A percentile compares a stretch with the other conserved stretches of the same genome.
phyloP scores from a whole-genome alignment of 2,797 vertebrate species.

The Anolis apletophallus region DNA sequence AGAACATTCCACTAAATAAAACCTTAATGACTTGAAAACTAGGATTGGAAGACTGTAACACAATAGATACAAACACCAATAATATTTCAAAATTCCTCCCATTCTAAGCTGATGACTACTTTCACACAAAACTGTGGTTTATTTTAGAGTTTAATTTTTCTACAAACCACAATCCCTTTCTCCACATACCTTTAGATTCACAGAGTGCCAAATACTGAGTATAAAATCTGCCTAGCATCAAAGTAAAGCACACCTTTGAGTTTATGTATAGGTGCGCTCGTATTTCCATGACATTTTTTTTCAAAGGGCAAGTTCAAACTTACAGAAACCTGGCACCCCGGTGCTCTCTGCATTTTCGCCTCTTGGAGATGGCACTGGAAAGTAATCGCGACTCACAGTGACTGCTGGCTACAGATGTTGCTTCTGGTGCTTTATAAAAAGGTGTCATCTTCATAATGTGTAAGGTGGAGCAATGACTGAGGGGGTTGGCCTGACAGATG shows the following conservation, averaged over 20 bases:
- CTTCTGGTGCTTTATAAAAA: slow-evolving; percentile 69
- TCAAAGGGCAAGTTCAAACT: slow-evolving; percentile 17
- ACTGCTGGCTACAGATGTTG: slow-evolving; percentile 28
- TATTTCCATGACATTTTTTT: slow-evolving; percentile 23
- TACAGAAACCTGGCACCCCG: slow-evolving; percentile 68
- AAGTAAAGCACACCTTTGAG: neutral
- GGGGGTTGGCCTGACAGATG: slow-evolving; percentile 69
- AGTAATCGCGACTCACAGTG: slow-evolving; percentile 42
- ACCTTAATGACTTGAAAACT: neutral
- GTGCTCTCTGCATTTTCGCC: slow-evolving; percentile 52
- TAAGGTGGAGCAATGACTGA: slow-evolving; percentile 71
- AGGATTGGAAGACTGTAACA: neutral
- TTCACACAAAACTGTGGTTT: neutral
- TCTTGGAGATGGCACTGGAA: slow-evolving; percentile 45
- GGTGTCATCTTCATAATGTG: slow-evolving; percentile 65
- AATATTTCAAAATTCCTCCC: neutral
- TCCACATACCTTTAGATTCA: neutral
- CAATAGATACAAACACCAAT: neutral
- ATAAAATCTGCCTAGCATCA: neutral
- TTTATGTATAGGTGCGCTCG: neutral
- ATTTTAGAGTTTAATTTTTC: neutral
- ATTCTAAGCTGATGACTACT: neutral
- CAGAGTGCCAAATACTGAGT: neutral
- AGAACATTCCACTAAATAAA: neutral
- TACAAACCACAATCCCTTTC: neutral